These are phyloP conservation scores for Euborellia annulipes DNA, from an alignment of 1,140 invertebrate genomes.

Conservation along the genomic window DNA sequence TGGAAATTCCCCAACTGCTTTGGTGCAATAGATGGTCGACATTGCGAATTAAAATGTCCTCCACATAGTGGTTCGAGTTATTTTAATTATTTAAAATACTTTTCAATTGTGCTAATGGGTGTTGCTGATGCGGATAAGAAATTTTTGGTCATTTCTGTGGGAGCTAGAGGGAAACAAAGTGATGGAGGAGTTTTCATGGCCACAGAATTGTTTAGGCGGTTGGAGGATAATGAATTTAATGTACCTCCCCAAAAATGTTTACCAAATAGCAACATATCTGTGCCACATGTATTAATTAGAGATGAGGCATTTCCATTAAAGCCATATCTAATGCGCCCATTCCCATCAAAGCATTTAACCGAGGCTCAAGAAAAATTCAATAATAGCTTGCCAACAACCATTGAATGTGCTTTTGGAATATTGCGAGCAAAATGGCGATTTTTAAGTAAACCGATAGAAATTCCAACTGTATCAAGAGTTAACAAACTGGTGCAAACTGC, in stretches of 20 bases:
- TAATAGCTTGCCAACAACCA: constrained; percentile 18
- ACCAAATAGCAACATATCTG: background rate
- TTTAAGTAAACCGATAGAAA: constrained; percentile 10
- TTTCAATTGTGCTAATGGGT: constrained; percentile 21
- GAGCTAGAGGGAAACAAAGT: constrained; percentile 16
- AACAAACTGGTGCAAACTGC: no score
- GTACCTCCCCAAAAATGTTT: background rate
- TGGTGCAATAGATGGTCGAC: background rate
- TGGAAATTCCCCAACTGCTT: constrained; percentile 2
- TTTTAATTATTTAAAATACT: constrained; percentile 6
- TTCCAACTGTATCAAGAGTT: no score
- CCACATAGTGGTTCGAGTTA: background rate
- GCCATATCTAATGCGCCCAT: constrained; percentile 20
- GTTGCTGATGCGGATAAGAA: constrained; percentile 18
- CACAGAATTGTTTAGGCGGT: constrained; percentile 5
- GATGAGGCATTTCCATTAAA: constrained; percentile 25
- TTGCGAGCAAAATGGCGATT: constrained; percentile 16
- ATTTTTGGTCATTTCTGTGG: constrained; percentile 20
- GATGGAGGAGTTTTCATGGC: constrained; percentile 9
- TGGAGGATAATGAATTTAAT: constrained; percentile 2
- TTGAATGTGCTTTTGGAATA: constrained; percentile 24
- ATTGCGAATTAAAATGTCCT: background rate
- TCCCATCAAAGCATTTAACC: constrained; percentile 9
- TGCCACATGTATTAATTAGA: constrained; percentile 18
- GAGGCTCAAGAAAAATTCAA: constrained; percentile 16